Evolutionary conservation across 2,797 vertebrate genomes (phyloP), one percentile per base, ranked within the genome.

Genomic region (Ispidina lecontei): DNA sequence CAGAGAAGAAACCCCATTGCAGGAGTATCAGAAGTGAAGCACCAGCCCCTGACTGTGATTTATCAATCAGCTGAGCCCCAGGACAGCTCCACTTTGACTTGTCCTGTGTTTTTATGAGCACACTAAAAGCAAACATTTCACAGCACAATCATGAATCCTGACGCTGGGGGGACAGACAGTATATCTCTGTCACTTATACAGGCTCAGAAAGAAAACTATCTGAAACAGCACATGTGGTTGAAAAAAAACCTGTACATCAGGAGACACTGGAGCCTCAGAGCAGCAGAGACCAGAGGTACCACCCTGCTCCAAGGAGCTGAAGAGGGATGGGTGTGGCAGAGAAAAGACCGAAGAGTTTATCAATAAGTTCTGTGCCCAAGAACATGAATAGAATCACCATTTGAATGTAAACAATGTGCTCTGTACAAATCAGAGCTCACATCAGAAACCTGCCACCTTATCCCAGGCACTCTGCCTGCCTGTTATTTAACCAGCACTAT

Each of bases 81-180:
- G 84, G 68, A 47, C 79, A 39, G 78, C 78, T 84, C 78, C 41
- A 26, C 90, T 79, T 52, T 28, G 75, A 56, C 85, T 86, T 17
- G 58, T 44, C 88, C 85, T 5, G 8, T 4, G 67, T 5, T 89
- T 91, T 89, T 89, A 94, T 13, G 67, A 49, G 71, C 6, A 2
- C 37, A 56, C 65, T 87, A 87, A 94, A 84, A 89, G 78, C 75
- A 68, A 84, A 91, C n/a, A 39, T 77, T 71, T 81, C 68, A 35
- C 41, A 47, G 74, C 63, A 60, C 67, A 43, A 25, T 59, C 71
- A 17, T 52, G 88, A 89, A 83, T 91, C 86, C 88, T 55, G 55
- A 49, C 41, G 56, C 28, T 22, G 10, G 26, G 75, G 44, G 84
- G 70, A 33, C 82, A 59, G 78, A 68, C n/a, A 28, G 58, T 52